Evolutionary conservation across 2,888 invertebrate species (phyloP), one percentile per base, ranked within the genome.

Genomic region (Pteria penguin): DNA sequence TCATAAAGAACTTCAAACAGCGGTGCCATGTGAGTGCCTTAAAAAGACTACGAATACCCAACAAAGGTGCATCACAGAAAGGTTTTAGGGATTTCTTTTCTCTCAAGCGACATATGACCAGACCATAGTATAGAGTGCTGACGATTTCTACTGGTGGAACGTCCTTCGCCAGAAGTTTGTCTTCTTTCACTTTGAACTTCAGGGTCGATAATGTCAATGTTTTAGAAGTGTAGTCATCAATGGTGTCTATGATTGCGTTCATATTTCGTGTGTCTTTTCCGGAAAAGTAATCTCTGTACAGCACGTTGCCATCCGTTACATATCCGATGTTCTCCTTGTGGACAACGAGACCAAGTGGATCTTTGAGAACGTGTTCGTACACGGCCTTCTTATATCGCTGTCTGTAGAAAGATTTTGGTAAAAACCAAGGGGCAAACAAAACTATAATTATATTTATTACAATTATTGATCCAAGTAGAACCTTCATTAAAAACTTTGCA

Each of bases 71-170:
- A 18, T 73, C 18, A 27, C 73, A 73, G 29, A 65, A 73, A 14
- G 36, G 65, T 18, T 61, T 61, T 14, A 73, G 52, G 4, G 73
- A 67, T 4, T 58, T 8, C 4, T 67, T 52, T 14, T 73, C 52
- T 2, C 68, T 52, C 22, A 73, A 11, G 45, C 55, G 45, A 62
- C 73, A 73, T 2, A 45, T 27, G 8, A 67, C 2, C 32, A 73
- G 33, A 2, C 52, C 29, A n/a, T 33, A 29, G 62, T 65, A 58
- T 32, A 73, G n/a, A 5, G 67, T 67, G 58, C 58, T 66, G 24
- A 73, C 14, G 14, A 73, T 45, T 5, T 67, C 73, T n/a, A 73
- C 67, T 24, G 73, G 67, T n/a, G 66, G 61, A 27, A 45, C 5
- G 22, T 67, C 66, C n/a, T 65, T 27, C 26, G 67, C 54, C 11